Base-by-base conservation (phyloP, 2,113 vertebrate species). In the Alosa alosa region DNA sequence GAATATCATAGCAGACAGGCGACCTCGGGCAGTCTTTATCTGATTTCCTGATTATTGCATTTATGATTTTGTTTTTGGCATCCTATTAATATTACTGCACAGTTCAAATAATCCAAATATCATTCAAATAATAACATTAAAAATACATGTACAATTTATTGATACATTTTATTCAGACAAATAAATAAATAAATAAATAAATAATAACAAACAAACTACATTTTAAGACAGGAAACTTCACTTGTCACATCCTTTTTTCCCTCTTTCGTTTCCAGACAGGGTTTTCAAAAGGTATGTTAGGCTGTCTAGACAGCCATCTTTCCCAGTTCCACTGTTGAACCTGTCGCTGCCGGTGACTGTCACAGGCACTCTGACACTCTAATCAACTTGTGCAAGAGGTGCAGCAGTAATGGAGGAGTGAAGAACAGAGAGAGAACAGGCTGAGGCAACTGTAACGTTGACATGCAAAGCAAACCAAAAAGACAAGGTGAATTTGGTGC, bases 261-360 rank as follows among this genome's bases (percentile, higher is more conserved):
- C 4, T 78, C 72, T 78, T 39, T 78, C 36, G 13, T 78, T 78
- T 39, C 10, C 15, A 78, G 72, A 78, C n/a, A 13, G n/a, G 25
- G 64, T 72, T 72, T 72, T 72, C n/a, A 72, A 72, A 25, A 72
- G n/a, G 31, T 41, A 36, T 78, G 72, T 78, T 39, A 36, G 72
- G 36, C 72, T 41, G 31, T 78, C 72, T 39, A 78, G 72, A 36
- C 36, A 78, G 72, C 2, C 72, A 78, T 78, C 72, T 36, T 78
- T 78, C 72, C 72, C 72, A 78, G 72, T 78, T 78, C 72, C 11
- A 78, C 72, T 78, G 72, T 39, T 78, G 10, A 39, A 78, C 25
- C 72, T 78, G 72, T 78, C 72, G 31, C 72, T 78, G 72, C 36
- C 36, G 13, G 72, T 78, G 72, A 78, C 72, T 78, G 72, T 78